Percentiles rank a stretch among this genome's conserved stretches.
Evolutionary conservation across 2,888 invertebrate species (phyloP).

Genomic region (Thelaira solivaga): DNA sequence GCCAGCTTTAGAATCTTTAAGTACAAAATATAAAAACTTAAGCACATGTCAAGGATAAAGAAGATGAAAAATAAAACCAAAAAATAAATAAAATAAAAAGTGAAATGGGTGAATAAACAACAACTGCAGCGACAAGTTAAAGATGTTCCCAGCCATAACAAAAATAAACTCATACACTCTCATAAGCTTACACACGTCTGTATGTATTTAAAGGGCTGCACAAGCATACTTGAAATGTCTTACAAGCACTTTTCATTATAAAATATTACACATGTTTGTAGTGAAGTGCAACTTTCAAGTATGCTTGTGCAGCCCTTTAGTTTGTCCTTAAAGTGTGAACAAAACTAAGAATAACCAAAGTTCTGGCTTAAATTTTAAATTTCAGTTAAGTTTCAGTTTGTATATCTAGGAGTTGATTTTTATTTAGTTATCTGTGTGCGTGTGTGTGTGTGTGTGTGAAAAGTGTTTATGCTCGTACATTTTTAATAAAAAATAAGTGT

Average conservation of each 20-base stretch:
- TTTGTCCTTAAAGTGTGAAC: conserved; percentile 42
- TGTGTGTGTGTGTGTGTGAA: background rate
- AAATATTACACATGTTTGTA: too few species aligned
- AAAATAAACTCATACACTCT: background rate
- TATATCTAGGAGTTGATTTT: conserved; percentile 1
- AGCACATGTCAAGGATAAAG: conserved; percentile 57
- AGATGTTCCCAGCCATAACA: conserved; percentile 13
- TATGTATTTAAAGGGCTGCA: too few species aligned
- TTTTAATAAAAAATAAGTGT: background rate
- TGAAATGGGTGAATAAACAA: conserved; percentile 50
- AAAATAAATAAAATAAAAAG: background rate
- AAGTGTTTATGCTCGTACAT: background rate
- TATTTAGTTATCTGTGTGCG: too few species aligned
- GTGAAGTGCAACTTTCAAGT: too few species aligned
- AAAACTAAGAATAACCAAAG: background rate
- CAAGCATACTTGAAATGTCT: too few species aligned
- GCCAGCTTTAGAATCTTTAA: conserved; percentile 36
- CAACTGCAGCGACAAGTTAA: conserved; percentile 31
- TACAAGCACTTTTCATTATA: too few species aligned
- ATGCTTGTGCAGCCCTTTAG: too few species aligned
- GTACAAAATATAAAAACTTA: conserved; percentile 43
- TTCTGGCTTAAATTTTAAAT: conserved; percentile 21
- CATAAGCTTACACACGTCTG: background rate
- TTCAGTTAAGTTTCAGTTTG: conserved; percentile 11
- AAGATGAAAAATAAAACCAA: conserved; percentile 18